Conservation (phyloP, 1,140 invertebrate genomes). For the Solenopsis invicta region DNA sequence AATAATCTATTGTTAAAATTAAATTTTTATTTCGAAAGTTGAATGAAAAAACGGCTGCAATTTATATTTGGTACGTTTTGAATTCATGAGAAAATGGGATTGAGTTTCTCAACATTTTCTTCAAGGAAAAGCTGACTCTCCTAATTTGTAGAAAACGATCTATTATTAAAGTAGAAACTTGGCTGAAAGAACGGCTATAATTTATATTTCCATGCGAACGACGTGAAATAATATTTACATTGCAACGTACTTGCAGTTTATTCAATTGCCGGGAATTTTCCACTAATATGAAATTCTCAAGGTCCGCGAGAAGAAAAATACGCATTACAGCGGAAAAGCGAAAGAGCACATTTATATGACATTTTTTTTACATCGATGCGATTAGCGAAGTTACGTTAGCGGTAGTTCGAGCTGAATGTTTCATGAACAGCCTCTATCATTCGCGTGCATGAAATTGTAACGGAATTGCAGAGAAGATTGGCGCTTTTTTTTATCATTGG, state of each 20-base stretch:
- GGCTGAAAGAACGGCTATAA: neutral
- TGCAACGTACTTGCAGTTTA: neutral
- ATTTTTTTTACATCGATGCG: constrained; percentile 7
- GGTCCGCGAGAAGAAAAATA: neutral
- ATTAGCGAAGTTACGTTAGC: neutral
- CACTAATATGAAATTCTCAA: constrained; percentile 13
- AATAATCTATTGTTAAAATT: neutral
- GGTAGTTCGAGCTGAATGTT: constrained; percentile 1
- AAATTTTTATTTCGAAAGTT: neutral
- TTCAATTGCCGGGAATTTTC: constrained; percentile 11
- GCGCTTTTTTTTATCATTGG: constrained; percentile 30
- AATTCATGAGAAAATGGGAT: neutral
- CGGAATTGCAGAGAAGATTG: neutral
- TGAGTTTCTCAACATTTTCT: neutral
- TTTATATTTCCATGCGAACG: constrained; percentile 13
- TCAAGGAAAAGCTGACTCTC: neutral
- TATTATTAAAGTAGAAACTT: neutral
- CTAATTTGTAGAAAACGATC: constrained; percentile 1
- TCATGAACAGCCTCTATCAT: neutral
- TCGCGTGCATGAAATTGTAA: constrained; percentile 4
- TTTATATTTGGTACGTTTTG: neutral
- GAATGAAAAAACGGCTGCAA: neutral
- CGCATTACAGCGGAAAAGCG: neutral
- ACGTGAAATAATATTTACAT: neutral
- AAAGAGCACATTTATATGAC: neutral